Base-by-base conservation (phyloP, 2,797 vertebrate genomes). In the Oceanodroma leucorhoa region DNA sequence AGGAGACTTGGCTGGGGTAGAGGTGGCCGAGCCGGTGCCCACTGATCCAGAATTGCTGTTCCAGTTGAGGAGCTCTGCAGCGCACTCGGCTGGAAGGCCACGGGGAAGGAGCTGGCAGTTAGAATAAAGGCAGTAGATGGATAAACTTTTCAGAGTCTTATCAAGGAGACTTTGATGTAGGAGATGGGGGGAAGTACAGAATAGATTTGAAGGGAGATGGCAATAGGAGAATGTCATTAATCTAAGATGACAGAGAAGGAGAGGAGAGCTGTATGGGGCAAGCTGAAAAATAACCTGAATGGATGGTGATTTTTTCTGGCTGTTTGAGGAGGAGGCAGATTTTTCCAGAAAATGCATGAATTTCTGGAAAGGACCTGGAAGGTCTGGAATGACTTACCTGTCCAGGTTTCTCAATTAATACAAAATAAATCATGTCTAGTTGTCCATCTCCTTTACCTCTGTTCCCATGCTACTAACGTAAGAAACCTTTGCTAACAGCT, bases 241-340 rank as follows among this genome's bases (percentile, higher is more conserved):
- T 95, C 54, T 72, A 34, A 57, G 51, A 41, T 89, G 82, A 65
- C 46, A 69, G 45, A 55, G 51, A 73, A 88, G 75, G 78, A 87
- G 65, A 85, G 65, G 22, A 91, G 27, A 75, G 29, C 38, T 50
- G 14, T 24, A n/a, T 61, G 32, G 46, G 43, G 30, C 41, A 83
- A 69, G 60, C 21, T 83, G 58, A 87, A 79, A 82, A 91, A 61
- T 40, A 57, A 53, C 23, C 66, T 84, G 34, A 27, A 70, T n/a
- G 27, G 43, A 34, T 64, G 53, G 40, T 58, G 51, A 26, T 53
- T 93, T 54, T 54, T 80, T 86, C 57, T 70, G 76, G 3, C 36
- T 55, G 24, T 51, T 55, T 77, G 57, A 71, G 45, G n/a, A 95
- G 24, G 18, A 43, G 9, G 5, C 23, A 58, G 12, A 1, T 24